Evolutionary conservation across 2,797 vertebrate genomes (phyloP).

Genomic region (Melanogrammus aeglefinus): DNA sequence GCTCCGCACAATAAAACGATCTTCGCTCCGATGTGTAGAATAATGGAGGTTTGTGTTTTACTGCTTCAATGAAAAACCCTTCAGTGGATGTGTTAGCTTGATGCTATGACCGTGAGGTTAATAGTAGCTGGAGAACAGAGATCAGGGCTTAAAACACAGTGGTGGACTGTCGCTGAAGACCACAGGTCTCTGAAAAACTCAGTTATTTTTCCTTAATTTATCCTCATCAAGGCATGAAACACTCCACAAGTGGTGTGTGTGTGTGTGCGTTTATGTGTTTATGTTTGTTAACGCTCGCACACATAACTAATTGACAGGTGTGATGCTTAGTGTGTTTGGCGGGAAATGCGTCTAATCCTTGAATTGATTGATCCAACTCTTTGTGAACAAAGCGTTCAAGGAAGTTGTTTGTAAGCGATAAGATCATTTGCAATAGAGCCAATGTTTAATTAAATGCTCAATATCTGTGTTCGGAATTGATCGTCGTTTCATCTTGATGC

Average conservation of each 20-base stretch:
- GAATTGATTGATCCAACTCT: too few species aligned
- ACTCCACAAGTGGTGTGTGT: background rate
- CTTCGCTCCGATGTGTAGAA: slow-evolving; percentile 21
- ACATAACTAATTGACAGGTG: too few species aligned
- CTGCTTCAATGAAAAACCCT: slow-evolving; percentile 36
- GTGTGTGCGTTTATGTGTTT: too few species aligned
- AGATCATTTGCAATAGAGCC: too few species aligned
- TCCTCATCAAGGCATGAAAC: slow-evolving; percentile 25
- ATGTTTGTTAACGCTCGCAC: too few species aligned
- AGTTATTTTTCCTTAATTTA: background rate
- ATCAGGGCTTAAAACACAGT: slow-evolving; percentile 1
- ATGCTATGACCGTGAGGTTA: slow-evolving; percentile 19
- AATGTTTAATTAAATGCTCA: too few species aligned
- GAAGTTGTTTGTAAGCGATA: too few species aligned
- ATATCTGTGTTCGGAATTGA: too few species aligned
- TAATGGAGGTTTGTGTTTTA: slow-evolving; percentile 30
- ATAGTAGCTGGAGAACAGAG: slow-evolving; percentile 9
- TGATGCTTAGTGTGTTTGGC: too few species aligned
- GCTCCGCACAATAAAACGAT: background rate
- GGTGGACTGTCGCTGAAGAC: slow-evolving; percentile 7
- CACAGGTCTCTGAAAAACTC: slow-evolving; percentile 2
- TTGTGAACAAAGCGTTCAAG: too few species aligned
- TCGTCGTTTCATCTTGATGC: too few species aligned
- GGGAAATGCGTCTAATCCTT: too few species aligned
- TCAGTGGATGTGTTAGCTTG: slow-evolving; percentile 16